Percentiles rank a stretch among this genome's conserved stretches.
Conservation (phyloP, 2,797 vertebrate species). For the Adrianichthys oophorus region DNA sequence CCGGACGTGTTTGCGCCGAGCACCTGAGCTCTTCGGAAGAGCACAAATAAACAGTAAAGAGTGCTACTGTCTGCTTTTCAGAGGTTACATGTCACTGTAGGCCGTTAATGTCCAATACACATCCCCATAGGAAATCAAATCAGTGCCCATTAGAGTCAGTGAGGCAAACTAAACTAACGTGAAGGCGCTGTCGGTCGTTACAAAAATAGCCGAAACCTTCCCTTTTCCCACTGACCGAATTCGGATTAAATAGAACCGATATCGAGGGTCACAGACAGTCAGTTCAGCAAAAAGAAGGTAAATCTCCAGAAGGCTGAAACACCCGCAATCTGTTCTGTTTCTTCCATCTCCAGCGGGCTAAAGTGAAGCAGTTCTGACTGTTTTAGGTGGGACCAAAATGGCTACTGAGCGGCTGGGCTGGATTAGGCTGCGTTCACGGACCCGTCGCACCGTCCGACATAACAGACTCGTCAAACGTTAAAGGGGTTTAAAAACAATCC, state of each 20-base stretch:
- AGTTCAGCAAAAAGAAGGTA: slow-evolving; percentile 11
- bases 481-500: not conserved
- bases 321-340: slow-evolving; percentile 63
- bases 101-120: slow-evolving; percentile 25
- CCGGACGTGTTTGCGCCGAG: slow-evolving; percentile 55
- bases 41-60: not conserved
- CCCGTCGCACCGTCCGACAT: slow-evolving; percentile 38
- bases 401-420: slow-evolving; percentile 83
- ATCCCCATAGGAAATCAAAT: slow-evolving; percentile 22
- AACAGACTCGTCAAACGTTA: not conserved
- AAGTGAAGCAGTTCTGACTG: slow-evolving; percentile 64
- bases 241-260: slow-evolving; percentile 34
- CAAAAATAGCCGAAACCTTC: slow-evolving; percentile 37
- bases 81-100: slow-evolving; percentile 22
- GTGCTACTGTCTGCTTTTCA: not conserved
- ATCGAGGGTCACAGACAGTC: slow-evolving; percentile 8
- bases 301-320: slow-evolving; percentile 14
- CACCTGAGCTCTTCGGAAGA: slow-evolving; percentile 25
- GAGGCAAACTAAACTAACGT: slow-evolving; percentile 53
- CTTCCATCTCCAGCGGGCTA: slow-evolving; percentile 71
- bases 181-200: slow-evolving; percentile 56
- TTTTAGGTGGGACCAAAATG: slow-evolving; percentile 91
- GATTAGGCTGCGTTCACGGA: slow-evolving; percentile 74
- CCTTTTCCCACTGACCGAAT: slow-evolving; percentile 5
- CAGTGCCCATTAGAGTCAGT: slow-evolving; percentile 37